Evolutionary conservation across 2,113 vertebrate genomes (phyloP).

Genomic region (Atlantisia rogersi): DNA sequence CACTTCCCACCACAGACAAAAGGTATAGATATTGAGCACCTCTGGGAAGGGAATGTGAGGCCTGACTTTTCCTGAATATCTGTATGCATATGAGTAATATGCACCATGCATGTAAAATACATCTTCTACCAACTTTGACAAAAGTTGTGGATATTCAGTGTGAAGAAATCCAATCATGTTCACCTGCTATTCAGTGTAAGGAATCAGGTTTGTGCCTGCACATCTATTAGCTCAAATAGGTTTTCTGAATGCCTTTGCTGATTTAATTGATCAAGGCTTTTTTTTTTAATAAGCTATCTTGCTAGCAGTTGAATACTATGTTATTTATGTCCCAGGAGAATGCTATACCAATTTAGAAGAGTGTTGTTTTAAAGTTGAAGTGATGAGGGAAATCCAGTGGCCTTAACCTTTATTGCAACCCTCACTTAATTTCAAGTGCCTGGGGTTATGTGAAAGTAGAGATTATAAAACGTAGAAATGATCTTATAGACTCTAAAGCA

Average conservation of each 20-base stretch:
- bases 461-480: not conserved
- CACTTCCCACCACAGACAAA: not conserved
- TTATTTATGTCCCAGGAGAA: not conserved
- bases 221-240: not conserved
- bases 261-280: not conserved
- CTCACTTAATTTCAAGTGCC: not conserved
- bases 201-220: not conserved
- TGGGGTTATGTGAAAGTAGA: not conserved
- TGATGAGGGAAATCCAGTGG: constrained; percentile 7
- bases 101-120: not conserved
- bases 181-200: not conserved
- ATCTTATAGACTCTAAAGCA: not conserved
- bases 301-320: not conserved
- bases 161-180: not conserved
- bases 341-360: not conserved
- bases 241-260: not conserved
- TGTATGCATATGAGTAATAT: not conserved
- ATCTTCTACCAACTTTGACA: not conserved
- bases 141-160: not conserved
- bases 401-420: not conserved
- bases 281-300: not conserved
- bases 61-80: not conserved
- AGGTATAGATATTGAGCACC: not conserved
- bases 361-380: constrained; percentile 46
- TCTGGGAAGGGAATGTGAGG: not conserved